Percentiles rank a stretch among this genome's conserved stretches.
phyloP scores from a whole-genome alignment of 2,888 invertebrate genomes.

The Merodon equestris region DNA sequence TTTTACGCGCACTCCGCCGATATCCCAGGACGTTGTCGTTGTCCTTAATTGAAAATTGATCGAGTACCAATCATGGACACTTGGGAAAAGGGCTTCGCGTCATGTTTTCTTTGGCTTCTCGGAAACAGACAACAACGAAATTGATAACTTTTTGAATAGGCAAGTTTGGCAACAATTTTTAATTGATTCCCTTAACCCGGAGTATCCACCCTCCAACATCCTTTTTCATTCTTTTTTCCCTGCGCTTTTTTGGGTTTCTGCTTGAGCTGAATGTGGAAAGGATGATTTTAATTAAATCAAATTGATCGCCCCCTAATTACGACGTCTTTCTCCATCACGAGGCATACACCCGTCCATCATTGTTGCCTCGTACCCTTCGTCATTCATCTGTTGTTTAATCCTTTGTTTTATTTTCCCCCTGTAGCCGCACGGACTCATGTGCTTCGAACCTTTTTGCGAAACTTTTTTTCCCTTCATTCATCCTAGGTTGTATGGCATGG shows the following conservation, averaged over 20 bases:
- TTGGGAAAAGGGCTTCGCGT: conserved; percentile 12
- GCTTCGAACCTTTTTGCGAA: no score
- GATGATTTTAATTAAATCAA: conserved; percentile 61
- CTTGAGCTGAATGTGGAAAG: no score
- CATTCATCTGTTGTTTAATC: not conserved
- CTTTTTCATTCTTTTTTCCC: no score
- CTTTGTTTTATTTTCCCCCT: not conserved
- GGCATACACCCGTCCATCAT: no score
- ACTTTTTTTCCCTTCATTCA: conserved; percentile 4
- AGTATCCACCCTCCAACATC: conserved; percentile 24
- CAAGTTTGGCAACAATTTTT: conserved; percentile 43
- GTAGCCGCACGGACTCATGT: not conserved
- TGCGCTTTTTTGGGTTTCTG: no score
- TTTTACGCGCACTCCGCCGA: not conserved
- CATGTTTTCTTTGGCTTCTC: not conserved
- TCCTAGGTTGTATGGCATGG: not conserved
- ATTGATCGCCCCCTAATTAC: conserved; percentile 55
- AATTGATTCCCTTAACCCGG: conserved; percentile 44
- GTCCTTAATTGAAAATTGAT: conserved; percentile 39
- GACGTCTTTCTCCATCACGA: conserved; percentile 46
- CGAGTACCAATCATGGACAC: conserved; percentile 33
- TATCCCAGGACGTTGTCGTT: conserved; percentile 11
- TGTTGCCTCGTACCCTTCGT: conserved; percentile 7
- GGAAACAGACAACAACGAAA: no score
- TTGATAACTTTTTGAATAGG: not conserved